Percentiles rank a stretch among this genome's conserved stretches.
Conservation (phyloP, 2,113 vertebrate genomes). For the Etheostoma spectabile region DNA sequence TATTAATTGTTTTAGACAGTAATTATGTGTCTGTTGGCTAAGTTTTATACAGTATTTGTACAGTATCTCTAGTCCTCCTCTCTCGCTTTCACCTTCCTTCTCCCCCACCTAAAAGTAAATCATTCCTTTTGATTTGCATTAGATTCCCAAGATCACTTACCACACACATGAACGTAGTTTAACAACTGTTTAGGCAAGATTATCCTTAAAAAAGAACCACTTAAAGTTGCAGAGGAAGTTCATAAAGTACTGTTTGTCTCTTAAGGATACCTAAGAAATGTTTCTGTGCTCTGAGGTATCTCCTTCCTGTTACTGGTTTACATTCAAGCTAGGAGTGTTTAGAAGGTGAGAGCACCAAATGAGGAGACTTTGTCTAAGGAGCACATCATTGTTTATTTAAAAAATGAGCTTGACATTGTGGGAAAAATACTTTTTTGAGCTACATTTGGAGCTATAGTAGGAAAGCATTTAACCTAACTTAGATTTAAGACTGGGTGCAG, state of each 20-base stretch:
- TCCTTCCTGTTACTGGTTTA: not conserved
- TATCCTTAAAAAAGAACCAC: not conserved
- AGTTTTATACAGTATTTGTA: not conserved
- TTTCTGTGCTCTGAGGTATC: not conserved
- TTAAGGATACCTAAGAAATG: not conserved
- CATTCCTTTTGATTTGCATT: slow-evolving; percentile 11
- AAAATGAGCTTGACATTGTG: not conserved
- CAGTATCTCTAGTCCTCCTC: slow-evolving; percentile 7
- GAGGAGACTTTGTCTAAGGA: not conserved
- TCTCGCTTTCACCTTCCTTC: slow-evolving; percentile 31
- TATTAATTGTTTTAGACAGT: not conserved
- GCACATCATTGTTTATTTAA: not conserved
- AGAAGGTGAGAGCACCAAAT: slow-evolving; percentile 14
- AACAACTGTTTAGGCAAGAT: too few relatives aligned
- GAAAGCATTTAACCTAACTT: not conserved
- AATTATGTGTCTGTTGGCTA: slow-evolving; percentile 10
- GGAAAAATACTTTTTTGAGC: not conserved
- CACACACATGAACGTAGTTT: not conserved
- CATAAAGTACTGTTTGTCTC: not conserved
- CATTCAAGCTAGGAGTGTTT: not conserved
- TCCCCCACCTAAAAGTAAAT: not conserved
- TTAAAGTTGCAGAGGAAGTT: not conserved
- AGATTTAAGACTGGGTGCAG: not conserved
- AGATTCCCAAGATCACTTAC: not conserved
- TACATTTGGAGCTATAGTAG: not conserved